Conservation (phyloP, 2,888 invertebrate genomes). For the Eristalinus aeneus region DNA sequence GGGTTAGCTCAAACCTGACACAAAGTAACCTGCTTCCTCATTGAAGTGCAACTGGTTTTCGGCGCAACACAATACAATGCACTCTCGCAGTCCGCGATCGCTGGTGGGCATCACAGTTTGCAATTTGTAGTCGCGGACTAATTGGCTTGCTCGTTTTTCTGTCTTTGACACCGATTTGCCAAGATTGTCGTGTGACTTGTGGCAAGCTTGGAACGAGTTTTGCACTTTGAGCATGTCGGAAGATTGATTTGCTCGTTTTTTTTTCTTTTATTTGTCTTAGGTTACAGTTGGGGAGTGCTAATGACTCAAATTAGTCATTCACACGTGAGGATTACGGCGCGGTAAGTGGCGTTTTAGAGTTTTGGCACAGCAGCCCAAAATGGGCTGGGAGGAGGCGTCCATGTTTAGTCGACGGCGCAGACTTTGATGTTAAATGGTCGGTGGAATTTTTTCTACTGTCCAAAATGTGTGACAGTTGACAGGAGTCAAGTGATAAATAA, state of each 20-base stretch:
- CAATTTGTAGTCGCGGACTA: background rate
- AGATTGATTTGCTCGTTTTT: background rate
- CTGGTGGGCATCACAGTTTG: background rate
- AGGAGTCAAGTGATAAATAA: background rate
- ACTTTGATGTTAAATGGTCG: background rate
- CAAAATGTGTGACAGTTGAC: background rate
- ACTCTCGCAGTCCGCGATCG: background rate
- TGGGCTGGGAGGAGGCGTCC: background rate
- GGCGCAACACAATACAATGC: background rate
- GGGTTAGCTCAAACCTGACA: background rate
- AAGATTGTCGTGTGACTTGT: background rate
- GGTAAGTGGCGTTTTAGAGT: conserved; percentile 5
- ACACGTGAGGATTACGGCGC: conserved; percentile 34
- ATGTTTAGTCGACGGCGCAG: background rate
- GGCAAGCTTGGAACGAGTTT: conserved; percentile 10
- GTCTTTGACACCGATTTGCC: conserved; percentile 1
- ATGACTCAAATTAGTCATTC: conserved; percentile 27
- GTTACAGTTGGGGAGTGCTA: conserved; percentile 34
- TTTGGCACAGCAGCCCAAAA: conserved; percentile 7
- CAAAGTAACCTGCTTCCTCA: conserved; percentile 1
- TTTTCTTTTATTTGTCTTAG: background rate
- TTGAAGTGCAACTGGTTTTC: conserved; percentile 9
- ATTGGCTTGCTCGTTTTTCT: background rate
- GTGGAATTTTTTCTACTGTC: background rate
- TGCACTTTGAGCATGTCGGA: conserved; percentile 7